Base-by-base conservation (phyloP, 1,140 invertebrate genomes). In the Augochlora pura region DNA sequence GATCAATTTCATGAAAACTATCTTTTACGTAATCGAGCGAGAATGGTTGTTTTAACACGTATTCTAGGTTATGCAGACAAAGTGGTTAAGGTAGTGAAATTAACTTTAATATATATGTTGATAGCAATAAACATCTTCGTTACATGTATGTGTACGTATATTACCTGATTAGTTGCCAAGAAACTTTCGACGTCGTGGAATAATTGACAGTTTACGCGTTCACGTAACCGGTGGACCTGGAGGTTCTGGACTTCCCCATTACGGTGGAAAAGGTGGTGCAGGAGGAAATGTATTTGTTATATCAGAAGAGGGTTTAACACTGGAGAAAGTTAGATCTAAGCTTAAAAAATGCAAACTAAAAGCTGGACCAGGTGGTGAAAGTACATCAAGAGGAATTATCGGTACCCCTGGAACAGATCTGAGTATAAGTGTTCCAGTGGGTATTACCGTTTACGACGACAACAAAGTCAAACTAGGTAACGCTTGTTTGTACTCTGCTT, bases 191-290 rank as follows among this genome's bases (percentile, higher is more conserved):
- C 82, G 86, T 64, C 62, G 67, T 77, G 94, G 94, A 68, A 97
- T 98, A 85, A 89, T 97, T 49, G 97, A 98, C 91, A 94, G 94
- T 2, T 90, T 98, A 25, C 93, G 95, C 85, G 87, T 98, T 54
- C 94, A 94, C 86, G 96, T 97, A 5, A 95, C 94, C 89, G 97
- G 95, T 27, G 97, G 97, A 23, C 92, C 94, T 49, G 98, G 98
- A 16, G 97, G 96, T 52, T 93, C 95, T 88, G 98, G 98, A 2
- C 90, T 95, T 60, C 95, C 96, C 1, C 94, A 95, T 84, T 97
- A 95, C 92, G 97, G 97, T 18, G 98, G 97, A 8, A 89, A 96
- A 14, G 98, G 98, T 32, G 98, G 98, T 0, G 94, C 95, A 90
- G 98, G 98, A 23, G 98, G 98, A 21, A 95, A 96, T 93, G 95